phyloP scores from a whole-genome alignment of 1,140 invertebrate species.

The Coenobita brevimanus region DNA sequence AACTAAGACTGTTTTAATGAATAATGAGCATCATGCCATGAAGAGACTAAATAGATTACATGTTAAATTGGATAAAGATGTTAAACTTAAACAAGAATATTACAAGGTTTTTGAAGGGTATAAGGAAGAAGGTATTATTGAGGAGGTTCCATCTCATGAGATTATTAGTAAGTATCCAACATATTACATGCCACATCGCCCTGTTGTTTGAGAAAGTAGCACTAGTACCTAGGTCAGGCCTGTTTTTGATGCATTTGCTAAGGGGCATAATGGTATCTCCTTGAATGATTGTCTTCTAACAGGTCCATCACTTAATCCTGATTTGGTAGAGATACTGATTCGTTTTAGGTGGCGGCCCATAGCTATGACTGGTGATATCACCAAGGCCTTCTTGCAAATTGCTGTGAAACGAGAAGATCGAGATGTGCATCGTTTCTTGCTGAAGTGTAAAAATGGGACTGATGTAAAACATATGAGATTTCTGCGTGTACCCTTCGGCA shows the following conservation, averaged over 20 bases:
- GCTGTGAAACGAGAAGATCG: slow-evolving; percentile 10
- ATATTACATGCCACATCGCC: slow-evolving; percentile 40
- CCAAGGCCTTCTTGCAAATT: slow-evolving; percentile 26
- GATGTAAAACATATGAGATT: slow-evolving; percentile 22
- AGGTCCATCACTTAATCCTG: slow-evolving; percentile 34
- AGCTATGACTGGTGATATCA: slow-evolving; percentile 30
- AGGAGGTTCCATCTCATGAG: slow-evolving; percentile 14
- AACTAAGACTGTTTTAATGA: not conserved
- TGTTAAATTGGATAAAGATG: slow-evolving; percentile 13
- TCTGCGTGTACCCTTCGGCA: slow-evolving; percentile 27
- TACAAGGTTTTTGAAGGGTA: slow-evolving; percentile 21
- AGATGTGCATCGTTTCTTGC: slow-evolving; percentile 31
- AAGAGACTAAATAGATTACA: slow-evolving; percentile 24
- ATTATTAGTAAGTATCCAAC: not conserved
- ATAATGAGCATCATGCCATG: not conserved
- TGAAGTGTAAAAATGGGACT: not conserved
- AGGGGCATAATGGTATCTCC: slow-evolving; percentile 2
- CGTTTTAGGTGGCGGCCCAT: slow-evolving; percentile 19
- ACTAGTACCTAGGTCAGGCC: slow-evolving; percentile 18
- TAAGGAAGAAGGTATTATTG: slow-evolving; percentile 20
- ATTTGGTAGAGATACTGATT: slow-evolving; percentile 29
- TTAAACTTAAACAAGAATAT: slow-evolving; percentile 20
- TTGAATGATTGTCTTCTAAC: slow-evolving; percentile 21
- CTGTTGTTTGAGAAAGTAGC: slow-evolving; percentile 20
- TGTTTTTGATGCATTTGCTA: slow-evolving; percentile 29